Evolutionary conservation across 2,888 invertebrate genomes (phyloP).

Genomic region (Eristalinus aeneus): DNA sequence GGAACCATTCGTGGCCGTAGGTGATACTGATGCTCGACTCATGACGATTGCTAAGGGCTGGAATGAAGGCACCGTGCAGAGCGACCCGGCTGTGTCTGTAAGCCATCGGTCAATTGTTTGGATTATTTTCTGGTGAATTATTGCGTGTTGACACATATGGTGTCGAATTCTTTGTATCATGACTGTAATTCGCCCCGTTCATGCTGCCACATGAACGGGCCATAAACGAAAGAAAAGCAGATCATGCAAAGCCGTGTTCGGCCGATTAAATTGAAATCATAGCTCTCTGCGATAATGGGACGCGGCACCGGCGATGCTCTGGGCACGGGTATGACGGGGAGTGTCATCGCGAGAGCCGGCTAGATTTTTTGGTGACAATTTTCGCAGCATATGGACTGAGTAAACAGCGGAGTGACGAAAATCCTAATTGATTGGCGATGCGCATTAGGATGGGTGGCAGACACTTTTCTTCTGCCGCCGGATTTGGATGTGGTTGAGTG

Average conservation of each 20-base stretch:
- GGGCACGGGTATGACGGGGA: background rate
- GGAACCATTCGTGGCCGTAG: conserved; percentile 40
- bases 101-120: conserved; percentile 79
- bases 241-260: conserved; percentile 48
- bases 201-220: conserved; percentile 62
- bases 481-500: background rate
- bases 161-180: conserved; percentile 76
- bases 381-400: conserved; percentile 49
- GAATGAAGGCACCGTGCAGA: background rate
- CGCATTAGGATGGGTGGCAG: conserved; percentile 1
- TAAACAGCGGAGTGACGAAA: conserved; percentile 42
- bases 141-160: conserved; percentile 82
- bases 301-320: too few species aligned
- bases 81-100: conserved; percentile 21
- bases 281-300: conserved; percentile 37
- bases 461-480: background rate
- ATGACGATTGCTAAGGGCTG: background rate
- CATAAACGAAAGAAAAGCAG: conserved; percentile 22
- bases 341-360: background rate
- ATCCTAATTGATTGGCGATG: conserved; percentile 47
- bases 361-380: background rate
- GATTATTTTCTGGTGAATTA: conserved; percentile 81
- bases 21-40: conserved; percentile 19
- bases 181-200: conserved; percentile 41
- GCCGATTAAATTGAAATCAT: conserved; percentile 79